Evolutionary conservation across 1,140 invertebrate species (phyloP).

Genomic region (Cylas formicarius): DNA sequence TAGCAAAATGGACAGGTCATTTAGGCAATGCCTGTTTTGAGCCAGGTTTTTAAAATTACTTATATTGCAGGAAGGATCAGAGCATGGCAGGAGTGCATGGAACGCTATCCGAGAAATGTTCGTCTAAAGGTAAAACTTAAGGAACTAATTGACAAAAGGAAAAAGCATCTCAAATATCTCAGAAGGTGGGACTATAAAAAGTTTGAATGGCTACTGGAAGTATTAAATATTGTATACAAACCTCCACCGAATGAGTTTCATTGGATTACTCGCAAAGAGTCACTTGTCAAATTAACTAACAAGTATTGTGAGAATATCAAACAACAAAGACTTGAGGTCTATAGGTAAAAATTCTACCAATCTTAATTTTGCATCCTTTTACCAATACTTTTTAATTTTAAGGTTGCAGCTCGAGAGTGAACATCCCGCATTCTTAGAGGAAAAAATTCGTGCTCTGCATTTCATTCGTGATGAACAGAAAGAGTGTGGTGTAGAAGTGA

Average conservation of each 20-base stretch:
- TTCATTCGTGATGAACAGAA: conserved; percentile 66
- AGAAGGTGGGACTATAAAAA: conserved; percentile 69
- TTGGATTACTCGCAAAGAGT: conserved; percentile 59
- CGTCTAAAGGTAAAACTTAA: conserved; percentile 51
- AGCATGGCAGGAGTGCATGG: conserved; percentile 47
- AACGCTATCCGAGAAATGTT: conserved; percentile 46
- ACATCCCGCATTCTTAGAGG: conserved; percentile 58
- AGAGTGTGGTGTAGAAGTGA: conserved; percentile 53
- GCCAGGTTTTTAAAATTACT: conserved; percentile 45
- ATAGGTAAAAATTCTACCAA: conserved; percentile 44
- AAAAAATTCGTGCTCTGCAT: conserved; percentile 53
- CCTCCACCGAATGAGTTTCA: conserved; percentile 54
- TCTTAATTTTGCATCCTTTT: background rate
- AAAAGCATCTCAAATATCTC: conserved; percentile 61
- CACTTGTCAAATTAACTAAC: conserved; percentile 55
- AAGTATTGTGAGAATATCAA: conserved; percentile 60
- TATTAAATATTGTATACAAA: conserved; percentile 69
- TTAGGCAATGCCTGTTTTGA: conserved; percentile 6
- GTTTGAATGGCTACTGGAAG: conserved; percentile 81
- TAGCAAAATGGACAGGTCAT: conserved; percentile 43
- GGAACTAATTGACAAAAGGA: conserved; percentile 68
- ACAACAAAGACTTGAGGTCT: conserved; percentile 55
- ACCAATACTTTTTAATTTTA: conserved; percentile 3
- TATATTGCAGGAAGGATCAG: conserved; percentile 49
- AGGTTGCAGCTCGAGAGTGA: conserved; percentile 50